Percentiles rank a stretch among this genome's conserved stretches.
Evolutionary conservation across 2,797 vertebrate species (phyloP).

Genomic region (Peromyscus attwateri): DNA sequence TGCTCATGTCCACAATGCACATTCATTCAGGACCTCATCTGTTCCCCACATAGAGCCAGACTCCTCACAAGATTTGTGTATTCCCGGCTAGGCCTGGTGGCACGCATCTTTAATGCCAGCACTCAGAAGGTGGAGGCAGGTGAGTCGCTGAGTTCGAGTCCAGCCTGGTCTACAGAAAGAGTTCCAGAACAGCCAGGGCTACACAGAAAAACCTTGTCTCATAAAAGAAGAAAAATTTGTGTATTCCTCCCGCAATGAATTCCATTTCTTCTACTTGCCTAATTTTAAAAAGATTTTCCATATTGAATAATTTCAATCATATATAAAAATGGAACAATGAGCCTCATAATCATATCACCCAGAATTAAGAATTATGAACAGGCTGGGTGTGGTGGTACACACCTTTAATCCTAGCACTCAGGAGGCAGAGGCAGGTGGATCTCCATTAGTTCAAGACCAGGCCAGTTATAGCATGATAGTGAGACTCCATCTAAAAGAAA

Average conservation of each 20-base stretch:
- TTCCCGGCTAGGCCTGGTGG: neutral
- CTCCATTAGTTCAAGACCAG: neutral
- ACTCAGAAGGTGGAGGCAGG: neutral
- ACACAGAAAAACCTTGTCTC: neutral
- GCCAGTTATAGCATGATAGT: neutral
- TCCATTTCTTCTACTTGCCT: neutral
- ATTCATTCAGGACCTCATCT: neutral
- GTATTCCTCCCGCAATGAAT: neutral
- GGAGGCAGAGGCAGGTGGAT: neutral
- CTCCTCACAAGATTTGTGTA: neutral
- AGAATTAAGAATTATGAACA: neutral
- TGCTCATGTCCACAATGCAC: neutral
- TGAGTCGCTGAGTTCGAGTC: neutral
- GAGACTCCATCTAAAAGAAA: neutral
- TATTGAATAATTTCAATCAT: neutral
- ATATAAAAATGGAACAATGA: neutral
- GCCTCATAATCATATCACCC: neutral
- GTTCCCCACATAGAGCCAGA: neutral
- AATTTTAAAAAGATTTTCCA: neutral
- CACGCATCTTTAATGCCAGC: neutral
- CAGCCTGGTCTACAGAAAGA: neutral
- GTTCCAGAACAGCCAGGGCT: neutral
- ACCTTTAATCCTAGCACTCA: neutral
- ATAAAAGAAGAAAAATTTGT: neutral
- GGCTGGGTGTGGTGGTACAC: neutral